These are phyloP conservation scores for Ormyrus thymus DNA, from an alignment of 2,888 invertebrate genomes.

Conservation along the genomic window DNA sequence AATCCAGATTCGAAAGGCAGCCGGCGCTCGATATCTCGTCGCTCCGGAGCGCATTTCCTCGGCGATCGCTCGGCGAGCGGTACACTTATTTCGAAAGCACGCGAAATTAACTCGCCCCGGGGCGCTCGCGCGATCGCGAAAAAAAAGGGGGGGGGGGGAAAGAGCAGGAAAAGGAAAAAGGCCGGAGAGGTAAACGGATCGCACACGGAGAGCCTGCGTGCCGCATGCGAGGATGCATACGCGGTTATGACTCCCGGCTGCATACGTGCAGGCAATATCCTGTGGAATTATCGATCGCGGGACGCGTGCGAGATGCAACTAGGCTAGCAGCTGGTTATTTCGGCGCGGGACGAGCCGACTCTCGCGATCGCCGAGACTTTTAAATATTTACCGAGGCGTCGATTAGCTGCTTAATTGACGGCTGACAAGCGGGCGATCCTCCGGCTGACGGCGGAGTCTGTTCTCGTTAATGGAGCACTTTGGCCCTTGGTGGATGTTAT, in stretches of 20 bases:
- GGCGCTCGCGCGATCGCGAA: conserved; percentile 1
- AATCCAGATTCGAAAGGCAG: no score
- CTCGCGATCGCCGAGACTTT: no score
- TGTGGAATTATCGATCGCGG: conserved; percentile 24
- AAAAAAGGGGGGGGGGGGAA: not conserved
- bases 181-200: conserved; percentile 9
- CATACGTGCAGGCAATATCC: not conserved
- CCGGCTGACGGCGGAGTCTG: no score
- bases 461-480: no score
- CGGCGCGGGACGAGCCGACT: no score
- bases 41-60: no score
- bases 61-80: not conserved
- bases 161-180: conserved; percentile 18
- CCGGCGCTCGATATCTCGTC: no score
- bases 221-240: conserved; percentile 54
- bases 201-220: conserved; percentile 38
- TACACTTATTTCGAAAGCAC: conserved; percentile 19
- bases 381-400: no score
- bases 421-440: no score
- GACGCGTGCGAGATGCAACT: not conserved
- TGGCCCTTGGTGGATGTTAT: no score
- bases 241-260: conserved; percentile 3
- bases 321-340: not conserved
- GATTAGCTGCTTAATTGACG: no score
- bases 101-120: conserved; percentile 12